Percentiles rank a stretch among this genome's conserved stretches.
Evolutionary conservation across 2,797 vertebrate genomes (phyloP).

Genomic region (Furcifer pardalis): DNA sequence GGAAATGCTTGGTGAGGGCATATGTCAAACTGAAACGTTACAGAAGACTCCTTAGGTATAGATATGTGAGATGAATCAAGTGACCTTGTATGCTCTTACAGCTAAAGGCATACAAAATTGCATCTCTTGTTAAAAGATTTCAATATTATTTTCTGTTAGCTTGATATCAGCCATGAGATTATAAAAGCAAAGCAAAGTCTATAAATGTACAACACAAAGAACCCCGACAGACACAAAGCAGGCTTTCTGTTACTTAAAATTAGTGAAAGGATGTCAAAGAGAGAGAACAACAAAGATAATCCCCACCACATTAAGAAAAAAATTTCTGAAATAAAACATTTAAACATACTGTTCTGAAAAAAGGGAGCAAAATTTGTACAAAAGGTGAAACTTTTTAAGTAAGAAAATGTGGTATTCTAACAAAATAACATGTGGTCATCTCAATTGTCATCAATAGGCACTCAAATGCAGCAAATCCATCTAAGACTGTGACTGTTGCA

Average conservation of each 20-base stretch:
- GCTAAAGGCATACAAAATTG: not conserved
- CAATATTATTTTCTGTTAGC: constrained; percentile 26
- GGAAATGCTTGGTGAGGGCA: not conserved
- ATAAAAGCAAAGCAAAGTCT: constrained; percentile 43
- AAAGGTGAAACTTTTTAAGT: not conserved
- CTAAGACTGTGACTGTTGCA: not conserved
- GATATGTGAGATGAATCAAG: constrained; percentile 4
- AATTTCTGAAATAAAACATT: not conserved
- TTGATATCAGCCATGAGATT: constrained; percentile 36
- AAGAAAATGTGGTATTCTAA: not conserved
- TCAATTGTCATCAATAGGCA: not conserved
- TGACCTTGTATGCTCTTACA: constrained; percentile 12
- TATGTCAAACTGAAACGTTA: constrained; percentile 27
- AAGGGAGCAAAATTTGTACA: not conserved
- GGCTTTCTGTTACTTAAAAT: constrained; percentile 34
- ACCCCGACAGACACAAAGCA: not conserved
- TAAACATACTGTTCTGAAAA: not conserved
- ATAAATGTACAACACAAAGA: constrained; percentile 45
- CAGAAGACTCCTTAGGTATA: constrained; percentile 23
- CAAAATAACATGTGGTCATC: not conserved
- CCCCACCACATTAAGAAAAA: constrained; percentile 10
- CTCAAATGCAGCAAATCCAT: not conserved
- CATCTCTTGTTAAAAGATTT: constrained; percentile 21
- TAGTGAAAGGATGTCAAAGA: constrained; percentile 6
- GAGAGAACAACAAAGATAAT: not conserved